Base-by-base conservation (phyloP, 2,113 vertebrate genomes). In the Coreoperca whiteheadi region DNA sequence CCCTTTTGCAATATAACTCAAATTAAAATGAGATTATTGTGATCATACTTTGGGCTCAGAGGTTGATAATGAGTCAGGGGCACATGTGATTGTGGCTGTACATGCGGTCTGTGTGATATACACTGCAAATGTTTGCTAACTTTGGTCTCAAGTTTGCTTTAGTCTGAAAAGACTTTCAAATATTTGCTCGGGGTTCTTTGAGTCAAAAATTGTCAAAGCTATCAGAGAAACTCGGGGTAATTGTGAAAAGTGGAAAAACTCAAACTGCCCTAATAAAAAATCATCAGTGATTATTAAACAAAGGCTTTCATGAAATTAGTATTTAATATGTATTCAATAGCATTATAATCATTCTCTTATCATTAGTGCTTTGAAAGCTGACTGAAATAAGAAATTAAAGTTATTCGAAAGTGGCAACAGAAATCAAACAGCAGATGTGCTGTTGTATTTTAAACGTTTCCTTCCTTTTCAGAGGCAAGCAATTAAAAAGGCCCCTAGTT, bases 21-120 rank as follows among this genome's bases (percentile, higher is more conserved):
- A 93, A 94, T 94, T 92, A 94, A 94, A 95, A 93, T 91, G 82
- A 92, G 88, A 94, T 94, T 92, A 93, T 90, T 93, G 91, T 74
- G 83, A 93, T 94, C 92, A 89, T 76, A 91, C 87, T 90, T 90
- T 84, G 89, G 83, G 79, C 83, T 86, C 30, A 0, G 73, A 70
- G 87, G 85, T 85, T 89, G 89, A 87, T 91, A 89, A 92, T 92
- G 84, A 94, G 61, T 85, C 63, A 18, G 74, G 83, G 84, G 87
- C 89, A 73, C 88, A 79, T 73, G 87, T 16, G 86, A 90, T 37
- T 46, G 82, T 76, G 79, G 72, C 86, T 86, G 86, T 87, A 79
- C 83, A 73, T 87, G 88, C 88, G 83, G 65, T 72, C 81, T 80
- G 84, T 56, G 87, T 41, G 81, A 87, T 84, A 89, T 85, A 81